Evolutionary conservation across 1,140 invertebrate species (phyloP).

Genomic region (Zaprionus tsacasi): DNA sequence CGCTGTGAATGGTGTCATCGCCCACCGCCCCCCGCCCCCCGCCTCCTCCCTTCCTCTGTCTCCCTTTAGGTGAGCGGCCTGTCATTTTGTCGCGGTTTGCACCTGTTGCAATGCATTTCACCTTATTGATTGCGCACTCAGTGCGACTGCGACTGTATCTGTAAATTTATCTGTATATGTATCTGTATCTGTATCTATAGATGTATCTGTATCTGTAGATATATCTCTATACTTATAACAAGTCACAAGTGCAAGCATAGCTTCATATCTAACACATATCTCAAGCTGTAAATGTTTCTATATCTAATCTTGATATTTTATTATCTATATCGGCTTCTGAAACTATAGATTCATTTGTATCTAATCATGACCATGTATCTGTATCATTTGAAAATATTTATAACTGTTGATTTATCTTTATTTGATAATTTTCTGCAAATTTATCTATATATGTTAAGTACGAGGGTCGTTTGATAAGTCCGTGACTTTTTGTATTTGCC

Average conservation of each 20-base stretch:
- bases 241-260: too few relatives aligned
- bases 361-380: neutral
- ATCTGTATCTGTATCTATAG: too few relatives aligned
- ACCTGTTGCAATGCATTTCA: slow-evolving; percentile 75
- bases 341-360: neutral
- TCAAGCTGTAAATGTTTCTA: slow-evolving; percentile 3
- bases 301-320: neutral
- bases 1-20: slow-evolving; percentile 63
- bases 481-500: too few relatives aligned
- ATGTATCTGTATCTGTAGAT: slow-evolving; percentile 7
- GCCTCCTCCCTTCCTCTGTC: neutral
- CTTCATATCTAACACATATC: neutral
- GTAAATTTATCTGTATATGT: slow-evolving; percentile 9
- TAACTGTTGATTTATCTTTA: too few relatives aligned
- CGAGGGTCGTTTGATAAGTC: too few relatives aligned
- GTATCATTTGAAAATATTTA: neutral
- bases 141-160: slow-evolving; percentile 8
- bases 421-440: neutral
- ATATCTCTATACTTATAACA: too few relatives aligned
- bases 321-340: neutral
- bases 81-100: slow-evolving; percentile 67
- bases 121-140: slow-evolving; percentile 72
- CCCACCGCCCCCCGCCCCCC: neutral
- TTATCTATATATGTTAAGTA: too few relatives aligned
- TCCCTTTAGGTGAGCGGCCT: slow-evolving; percentile 56